Base-by-base conservation (phyloP, 2,113 vertebrate genomes). In the Struthidea cinerea region DNA sequence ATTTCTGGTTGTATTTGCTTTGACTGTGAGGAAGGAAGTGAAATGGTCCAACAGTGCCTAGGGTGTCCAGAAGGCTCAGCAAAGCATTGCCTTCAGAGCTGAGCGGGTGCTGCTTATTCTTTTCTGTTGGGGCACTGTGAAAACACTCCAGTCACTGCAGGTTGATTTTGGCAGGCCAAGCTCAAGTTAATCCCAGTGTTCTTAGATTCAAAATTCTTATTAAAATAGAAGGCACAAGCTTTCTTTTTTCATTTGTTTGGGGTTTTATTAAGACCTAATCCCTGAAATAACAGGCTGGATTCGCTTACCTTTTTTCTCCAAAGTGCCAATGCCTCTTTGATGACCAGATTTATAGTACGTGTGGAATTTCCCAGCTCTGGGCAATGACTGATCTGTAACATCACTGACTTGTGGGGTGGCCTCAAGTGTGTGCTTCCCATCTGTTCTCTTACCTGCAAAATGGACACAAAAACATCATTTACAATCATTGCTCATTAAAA, bases 281-380 rank as follows among this genome's bases (percentile, higher is more conserved):
- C 0, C 22, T 84, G 37, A 77, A 42, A 56, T 33, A 56, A 39
- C 26, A 47, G n/a, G 44, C 23, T 56, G 24, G 17, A 57, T 61
- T 80, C 57, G 26, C 32, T 84, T 77, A 60, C 18, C 16, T n/a
- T 61, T 74, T 57, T 22, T 65, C 44, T 73, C n/a, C 23, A 30
- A 73, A 69, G 14, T 41, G 26, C 20, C 2, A 5, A 3, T 47
- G 60, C 60, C 26, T 91, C 52, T 77, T 83, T 52, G 37, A 21
- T 11, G 16, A 76, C 35, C 16, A 10, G 1, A 0, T 84, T 57
- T 93, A 27, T 47, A 56, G 21, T 41, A 44, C 0, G 0, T 10
- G 18, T 59, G 30, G 28, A 27, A 26, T 81, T 78, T 86, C 70
- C 70, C 26, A 50, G 0, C 55, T 81, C 32, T 55, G 55, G 73